These are phyloP conservation scores for Champsocephalus esox DNA, from an alignment of 2,797 vertebrate species.

Conservation along the genomic window DNA sequence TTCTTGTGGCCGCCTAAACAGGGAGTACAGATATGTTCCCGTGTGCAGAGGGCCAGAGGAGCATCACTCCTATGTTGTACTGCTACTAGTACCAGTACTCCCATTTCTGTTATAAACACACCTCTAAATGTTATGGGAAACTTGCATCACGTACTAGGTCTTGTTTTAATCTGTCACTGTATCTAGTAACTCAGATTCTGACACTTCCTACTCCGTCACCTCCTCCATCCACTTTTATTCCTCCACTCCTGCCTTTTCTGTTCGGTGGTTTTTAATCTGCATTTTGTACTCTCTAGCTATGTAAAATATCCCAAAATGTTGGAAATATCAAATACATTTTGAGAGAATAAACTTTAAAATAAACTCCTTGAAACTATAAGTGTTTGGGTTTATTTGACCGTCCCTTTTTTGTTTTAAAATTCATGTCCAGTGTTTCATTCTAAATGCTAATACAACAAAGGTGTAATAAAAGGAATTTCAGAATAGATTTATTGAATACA, in stretches of 20 bases:
- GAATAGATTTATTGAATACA: conserved; percentile 76
- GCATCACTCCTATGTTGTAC: not conserved
- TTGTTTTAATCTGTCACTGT: conserved; percentile 43
- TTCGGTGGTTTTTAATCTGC: conserved; percentile 77
- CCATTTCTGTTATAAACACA: conserved; percentile 6
- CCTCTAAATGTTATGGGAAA: conserved; percentile 38
- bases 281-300: conserved; percentile 80
- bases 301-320: conserved; percentile 71
- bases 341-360: conserved; percentile 79
- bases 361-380: conserved; percentile 50
- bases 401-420: not conserved
- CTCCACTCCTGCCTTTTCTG: conserved; percentile 53
- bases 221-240: conserved; percentile 42
- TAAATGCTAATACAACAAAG: not conserved
- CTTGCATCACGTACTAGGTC: conserved; percentile 32
- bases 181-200: conserved; percentile 34
- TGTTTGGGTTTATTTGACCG: conserved; percentile 23
- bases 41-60: not conserved
- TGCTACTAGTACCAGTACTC: conserved; percentile 10
- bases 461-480: conserved; percentile 27
- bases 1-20: conserved; percentile 1
- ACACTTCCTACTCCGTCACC: conserved; percentile 44
- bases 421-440: not conserved
- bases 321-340: conserved; percentile 73
- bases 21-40: conserved; percentile 7